Base-by-base conservation (phyloP, 2,888 invertebrate genomes). In the Trichopoda pennipes region DNA sequence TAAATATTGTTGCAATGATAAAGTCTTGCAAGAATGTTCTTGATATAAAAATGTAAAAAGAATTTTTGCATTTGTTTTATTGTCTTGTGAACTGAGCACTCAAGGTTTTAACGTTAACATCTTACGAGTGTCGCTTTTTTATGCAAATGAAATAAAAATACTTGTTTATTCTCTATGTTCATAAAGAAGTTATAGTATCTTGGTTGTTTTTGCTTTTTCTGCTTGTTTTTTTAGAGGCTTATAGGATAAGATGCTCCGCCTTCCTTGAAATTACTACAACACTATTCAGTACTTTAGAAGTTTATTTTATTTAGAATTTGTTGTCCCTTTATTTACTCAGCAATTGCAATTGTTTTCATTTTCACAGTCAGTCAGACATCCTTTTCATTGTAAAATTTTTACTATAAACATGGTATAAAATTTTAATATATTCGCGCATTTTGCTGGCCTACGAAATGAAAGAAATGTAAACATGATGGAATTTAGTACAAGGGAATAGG, bases 381-480 rank as follows among this genome's bases (percentile, higher is more conserved):
- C 55, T 55, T 35, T 63, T 38, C 32, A 35, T 53, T 56, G 23
- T 19, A 51, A 38, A n/a, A 63, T 38, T 38, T 35, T 21, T 42
- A 63, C 4, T 21, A 63, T n/a, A 23, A 35, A 23, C 21, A 68
- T 73, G 64, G 17, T 38, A 79, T 73, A 73, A 28, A 73, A 53
- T 55, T 79, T 79, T 73, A 73, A 79, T 68, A 73, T 53, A 47
- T 73, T 73, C 44, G 53, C 66, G 72, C 72, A 66, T 60, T 72
- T 72, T 66, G 32, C 53, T 58, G 70, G 56, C 55, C 51, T 72
- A 51, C 10, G 44, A 66, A 35, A 42, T 16, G 44, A 55, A 17
- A 53, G 3, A 60, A 49, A 23, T 6, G 3, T 17, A 28, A 53
- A 28, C 32, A 9, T 32, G 17, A 35, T 47, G 21, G 35, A 55